Conservation (phyloP, 2,113 vertebrate species). For the Hucho hucho region DNA sequence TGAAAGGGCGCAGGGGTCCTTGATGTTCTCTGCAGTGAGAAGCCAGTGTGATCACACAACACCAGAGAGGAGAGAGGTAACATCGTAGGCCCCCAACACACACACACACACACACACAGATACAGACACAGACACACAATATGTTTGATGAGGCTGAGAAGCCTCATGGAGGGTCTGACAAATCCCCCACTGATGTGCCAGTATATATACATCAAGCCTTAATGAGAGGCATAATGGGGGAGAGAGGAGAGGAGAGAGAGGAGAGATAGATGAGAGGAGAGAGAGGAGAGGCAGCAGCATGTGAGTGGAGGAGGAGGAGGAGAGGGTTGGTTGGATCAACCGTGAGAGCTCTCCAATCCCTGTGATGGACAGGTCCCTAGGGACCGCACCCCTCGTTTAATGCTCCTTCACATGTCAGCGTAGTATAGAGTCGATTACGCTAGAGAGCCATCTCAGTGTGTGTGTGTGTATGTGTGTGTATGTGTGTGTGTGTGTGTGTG, state of each 20-base stretch:
- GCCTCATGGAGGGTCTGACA: not conserved
- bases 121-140: not conserved
- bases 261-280: not conserved
- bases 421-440: no score
- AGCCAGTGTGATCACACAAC: not conserved
- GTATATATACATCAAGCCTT: not conserved
- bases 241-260: not conserved
- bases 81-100: not conserved
- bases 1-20: slow-evolving; percentile 20
- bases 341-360: not conserved
- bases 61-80: not conserved
- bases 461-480: no score
- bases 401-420: not conserved
- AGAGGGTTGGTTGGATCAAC: not conserved
- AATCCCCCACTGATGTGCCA: not conserved
- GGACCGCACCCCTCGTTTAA: not conserved
- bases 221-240: not conserved
- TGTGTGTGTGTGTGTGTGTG: no score
- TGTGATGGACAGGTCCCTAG: slow-evolving; percentile 22
- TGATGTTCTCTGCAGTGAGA: not conserved
- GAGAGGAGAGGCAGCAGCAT: not conserved
- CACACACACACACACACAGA: not conserved
- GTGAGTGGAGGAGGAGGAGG: not conserved
- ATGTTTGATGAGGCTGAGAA: not conserved
- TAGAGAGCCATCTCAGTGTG: no score